These are phyloP conservation scores for Anneissia japonica DNA, from an alignment of 35 echinoderm and acorn worm species.

Conservation along the genomic window DNA sequence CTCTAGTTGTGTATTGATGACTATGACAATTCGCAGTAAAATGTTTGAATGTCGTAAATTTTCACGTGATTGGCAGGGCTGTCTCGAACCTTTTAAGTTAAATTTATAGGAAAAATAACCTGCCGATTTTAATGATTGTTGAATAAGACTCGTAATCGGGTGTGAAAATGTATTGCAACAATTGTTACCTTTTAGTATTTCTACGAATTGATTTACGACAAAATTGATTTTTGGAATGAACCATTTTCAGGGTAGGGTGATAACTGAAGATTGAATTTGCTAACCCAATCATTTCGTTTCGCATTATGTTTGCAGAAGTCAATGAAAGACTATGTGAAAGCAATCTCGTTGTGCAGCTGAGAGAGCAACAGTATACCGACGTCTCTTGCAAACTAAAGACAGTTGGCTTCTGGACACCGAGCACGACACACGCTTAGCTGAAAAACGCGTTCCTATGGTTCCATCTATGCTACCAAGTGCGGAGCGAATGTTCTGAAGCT, in stretches of 20 bases:
- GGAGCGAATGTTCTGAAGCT: no score
- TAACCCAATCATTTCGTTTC: neutral
- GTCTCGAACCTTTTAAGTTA: neutral
- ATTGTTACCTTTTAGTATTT: constrained; percentile 2
- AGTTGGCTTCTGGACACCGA: neutral
- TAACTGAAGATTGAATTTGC: neutral
- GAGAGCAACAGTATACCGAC: neutral
- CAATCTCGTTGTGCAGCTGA: neutral
- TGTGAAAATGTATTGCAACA: neutral
- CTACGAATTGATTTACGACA: neutral
- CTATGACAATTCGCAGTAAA: no score
- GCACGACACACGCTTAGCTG: neutral
- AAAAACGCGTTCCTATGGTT: no score
- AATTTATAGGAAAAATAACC: neutral
- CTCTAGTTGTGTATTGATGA: no score
- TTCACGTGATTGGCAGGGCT: neutral
- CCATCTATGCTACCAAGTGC: no score
- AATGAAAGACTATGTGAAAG: neutral
- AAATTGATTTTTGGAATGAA: neutral
- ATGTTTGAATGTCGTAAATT: neutral
- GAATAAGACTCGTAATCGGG: neutral
- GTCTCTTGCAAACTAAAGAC: neutral
- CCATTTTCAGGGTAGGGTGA: neutral
- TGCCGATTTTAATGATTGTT: neutral
- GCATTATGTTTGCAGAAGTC: neutral